Percentiles rank a stretch among this genome's conserved stretches.
These are phyloP conservation scores for Meles meles DNA, from an alignment of 2,113 vertebrate species.

Conservation along the genomic window DNA sequence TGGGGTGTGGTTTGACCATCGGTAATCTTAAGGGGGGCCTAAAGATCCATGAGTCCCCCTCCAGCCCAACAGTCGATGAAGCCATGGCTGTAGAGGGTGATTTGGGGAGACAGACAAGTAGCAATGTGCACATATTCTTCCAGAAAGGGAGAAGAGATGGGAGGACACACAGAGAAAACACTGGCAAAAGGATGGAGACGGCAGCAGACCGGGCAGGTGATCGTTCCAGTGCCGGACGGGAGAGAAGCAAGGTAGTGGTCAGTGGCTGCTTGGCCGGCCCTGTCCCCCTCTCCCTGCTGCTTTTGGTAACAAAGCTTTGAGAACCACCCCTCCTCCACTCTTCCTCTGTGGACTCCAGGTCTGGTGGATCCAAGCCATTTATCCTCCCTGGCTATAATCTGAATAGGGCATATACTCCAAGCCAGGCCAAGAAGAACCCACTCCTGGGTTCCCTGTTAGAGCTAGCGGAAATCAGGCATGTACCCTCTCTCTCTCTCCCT, in stretches of 20 bases:
- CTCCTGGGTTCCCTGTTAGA: background rate
- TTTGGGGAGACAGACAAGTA: background rate
- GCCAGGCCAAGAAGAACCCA: background rate
- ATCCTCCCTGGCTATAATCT: background rate
- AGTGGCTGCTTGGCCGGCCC: background rate
- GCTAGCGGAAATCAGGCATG: background rate
- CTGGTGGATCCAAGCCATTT: background rate
- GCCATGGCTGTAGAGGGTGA: background rate
- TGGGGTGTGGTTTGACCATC: background rate
- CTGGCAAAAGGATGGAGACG: background rate
- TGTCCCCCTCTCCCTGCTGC: background rate
- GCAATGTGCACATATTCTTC: background rate
- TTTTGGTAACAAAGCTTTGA: background rate
- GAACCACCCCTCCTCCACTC: background rate
- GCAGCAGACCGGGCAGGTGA: background rate
- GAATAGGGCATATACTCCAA: background rate
- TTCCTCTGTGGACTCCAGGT: background rate
- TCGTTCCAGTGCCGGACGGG: fast-evolving
- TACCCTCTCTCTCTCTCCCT: background rate
- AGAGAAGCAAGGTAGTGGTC: fast-evolving
- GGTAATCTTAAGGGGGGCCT: background rate
- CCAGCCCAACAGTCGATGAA: background rate
- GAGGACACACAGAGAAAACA: background rate
- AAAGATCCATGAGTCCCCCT: background rate
- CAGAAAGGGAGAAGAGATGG: background rate